Evolutionary conservation across 2,113 vertebrate species (phyloP), one percentile per base, ranked within the genome.

Genomic region (Scomber scombrus): DNA sequence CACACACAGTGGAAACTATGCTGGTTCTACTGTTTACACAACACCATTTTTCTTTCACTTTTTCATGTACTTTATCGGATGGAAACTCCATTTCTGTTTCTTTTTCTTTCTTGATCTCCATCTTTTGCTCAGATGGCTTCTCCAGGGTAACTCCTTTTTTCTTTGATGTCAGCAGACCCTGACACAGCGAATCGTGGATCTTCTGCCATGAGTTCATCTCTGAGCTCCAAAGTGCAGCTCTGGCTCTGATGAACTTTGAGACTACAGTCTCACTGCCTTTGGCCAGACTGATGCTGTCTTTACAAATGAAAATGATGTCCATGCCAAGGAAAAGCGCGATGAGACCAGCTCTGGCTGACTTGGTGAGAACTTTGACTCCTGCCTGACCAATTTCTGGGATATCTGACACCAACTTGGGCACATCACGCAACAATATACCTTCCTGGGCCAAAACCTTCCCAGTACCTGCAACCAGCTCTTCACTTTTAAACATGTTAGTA

Each of bases 231-330:
- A 92, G 83, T 13, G 43, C 7, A n/a, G 82, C 54, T 82, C 90
- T 85, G 13, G 88, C 87, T 71, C 84, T 56, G 78, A 92, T 78
- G 21, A 90, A 82, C 45, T 78, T 43, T 0, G 88, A 91, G 1
- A 52, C 0, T 0, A 79, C 4, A 0, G 77, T 80, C 67, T 90
- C 45, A 4, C 1, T 82, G 52, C 51, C 91, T 79, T 68, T 82
- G 64, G 72, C 66, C 78, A 91, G 75, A 81, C 70, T 46, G 15
- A 89, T 70, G 80, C 90, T 67, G 82, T 87, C 71, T 67, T 85
- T 85, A 12, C 63, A 84, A 78, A 90, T 91, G 73, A 87, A 75
- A 80, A 88, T 65, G 57, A 93, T 16, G 2, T 91, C 89, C 72
- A 91, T 81, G 40, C 89, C 87, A 0, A 91, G 1, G 58, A 91